Base-by-base conservation (phyloP, 2,888 invertebrate genomes). In the Antheraea yamamai region DNA sequence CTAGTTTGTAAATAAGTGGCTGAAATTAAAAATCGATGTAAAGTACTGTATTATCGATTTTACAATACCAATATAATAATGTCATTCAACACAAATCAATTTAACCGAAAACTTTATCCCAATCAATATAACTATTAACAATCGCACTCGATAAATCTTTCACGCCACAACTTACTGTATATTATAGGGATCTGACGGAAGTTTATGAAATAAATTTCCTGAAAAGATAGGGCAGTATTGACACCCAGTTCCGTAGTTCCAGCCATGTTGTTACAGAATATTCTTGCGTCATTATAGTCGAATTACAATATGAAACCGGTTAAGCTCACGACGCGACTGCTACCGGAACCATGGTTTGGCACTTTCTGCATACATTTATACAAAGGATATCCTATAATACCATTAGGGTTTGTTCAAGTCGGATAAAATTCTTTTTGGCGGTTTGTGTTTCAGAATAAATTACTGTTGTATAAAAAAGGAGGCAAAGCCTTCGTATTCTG, bases 221-320 rank as follows among this genome's bases (percentile, higher is more conserved):
- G 79, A 79, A 81, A 81, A 78, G 84, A 83, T 85, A 82, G 84
- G 78, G 80, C 79, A 78, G 76, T 78, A 75, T 82, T 84, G 81
- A 85, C 73, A 85, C 78, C 76, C 75, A 79, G 82, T 85, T 85
- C 83, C 85, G 85, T 78, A 81, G 80, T 77, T 78, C 78, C 79
- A 80, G 74, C 81, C 80, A 79, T 30, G 80, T 80, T 84, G 82
- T 81, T 83, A 84, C 81, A 78, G 79, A 82, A 83, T 82, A 76
- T 51, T 66, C 74, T 86, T 81, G 79, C 82, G 79, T 86, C 83
- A 82, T 79, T 68, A 75, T 12, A 14, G 35, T n/a, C 51, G 61
- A 52, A 47, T 18, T 23, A 26, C 23, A 70, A 68, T 64, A 70
- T 55, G 51, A 72, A 72, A 75, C 73, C 66, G 73, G 68, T 66